These are phyloP conservation scores for Planococcus citri DNA, from an alignment of 1,140 invertebrate genomes.

Conservation along the genomic window DNA sequence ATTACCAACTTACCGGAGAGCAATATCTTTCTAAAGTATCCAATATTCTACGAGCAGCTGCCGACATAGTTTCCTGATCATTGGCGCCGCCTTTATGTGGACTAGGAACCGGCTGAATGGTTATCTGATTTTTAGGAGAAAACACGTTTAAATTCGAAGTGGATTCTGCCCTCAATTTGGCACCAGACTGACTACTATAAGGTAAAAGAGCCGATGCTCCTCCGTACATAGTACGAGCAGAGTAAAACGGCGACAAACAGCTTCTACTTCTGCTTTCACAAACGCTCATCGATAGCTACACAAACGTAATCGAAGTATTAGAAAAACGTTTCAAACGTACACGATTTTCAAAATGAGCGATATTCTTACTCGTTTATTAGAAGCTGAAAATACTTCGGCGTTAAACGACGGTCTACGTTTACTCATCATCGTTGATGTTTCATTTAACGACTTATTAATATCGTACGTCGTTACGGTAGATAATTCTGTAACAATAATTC, in stretches of 20 bases:
- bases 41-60: constrained; percentile 52
- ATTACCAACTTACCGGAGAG: constrained; percentile 45
- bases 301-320: background rate
- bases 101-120: constrained; percentile 37
- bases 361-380: background rate
- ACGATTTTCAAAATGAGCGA: background rate
- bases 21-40: constrained; percentile 59
- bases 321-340: background rate
- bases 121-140: constrained; percentile 33
- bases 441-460: background rate
- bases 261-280: constrained; percentile 30
- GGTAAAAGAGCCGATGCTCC: constrained; percentile 49
- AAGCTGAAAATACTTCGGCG: background rate
- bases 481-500: background rate
- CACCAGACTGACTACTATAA: background rate
- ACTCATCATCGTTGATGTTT: background rate
- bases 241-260: constrained; percentile 51
- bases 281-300: background rate
- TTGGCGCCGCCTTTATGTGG: constrained; percentile 30
- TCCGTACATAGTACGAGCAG: constrained; percentile 64
- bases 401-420: background rate
- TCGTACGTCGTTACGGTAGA: background rate
- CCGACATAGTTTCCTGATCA: constrained; percentile 36
- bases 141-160: constrained; percentile 21
- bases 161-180: constrained; percentile 23